Percentiles rank a stretch among this genome's conserved stretches.
Conservation (phyloP, 2,113 vertebrate species). For the Talpa occidentalis region DNA sequence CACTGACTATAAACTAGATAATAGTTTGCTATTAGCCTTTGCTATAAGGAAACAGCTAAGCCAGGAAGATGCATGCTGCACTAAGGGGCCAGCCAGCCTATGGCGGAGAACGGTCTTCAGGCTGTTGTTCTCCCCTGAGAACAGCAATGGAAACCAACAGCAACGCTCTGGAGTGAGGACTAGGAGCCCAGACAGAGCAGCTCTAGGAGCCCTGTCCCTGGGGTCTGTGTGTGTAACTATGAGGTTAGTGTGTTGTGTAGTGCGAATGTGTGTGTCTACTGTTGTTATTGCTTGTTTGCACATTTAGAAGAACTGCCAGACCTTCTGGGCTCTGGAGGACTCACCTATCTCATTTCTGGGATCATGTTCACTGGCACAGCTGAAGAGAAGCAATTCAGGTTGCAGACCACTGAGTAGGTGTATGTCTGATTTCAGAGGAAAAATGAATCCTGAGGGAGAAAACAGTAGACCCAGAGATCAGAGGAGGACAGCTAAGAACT, state of each 20-base stretch:
- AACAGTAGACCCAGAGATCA: not conserved
- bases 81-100: not conserved
- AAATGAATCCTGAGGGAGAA: not conserved
- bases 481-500: not conserved
- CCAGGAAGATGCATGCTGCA: not conserved
- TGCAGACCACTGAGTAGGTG: not conserved
- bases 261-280: not conserved
- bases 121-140: not conserved
- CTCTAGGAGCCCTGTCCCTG: not conserved
- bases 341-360: not conserved
- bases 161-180: not conserved
- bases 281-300: no score
- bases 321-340: not conserved
- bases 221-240: not conserved
- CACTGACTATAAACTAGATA: constrained; percentile 35
- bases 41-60: not conserved
- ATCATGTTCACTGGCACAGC: not conserved
- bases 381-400: not conserved
- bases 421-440: not conserved
- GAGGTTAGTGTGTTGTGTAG: no score
- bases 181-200: not conserved
- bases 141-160: not conserved
- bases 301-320: not conserved
- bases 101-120: not conserved
- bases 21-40: constrained; percentile 51